Base-by-base conservation (phyloP, 2,888 invertebrate genomes). In the Synergus itoensis region DNA sequence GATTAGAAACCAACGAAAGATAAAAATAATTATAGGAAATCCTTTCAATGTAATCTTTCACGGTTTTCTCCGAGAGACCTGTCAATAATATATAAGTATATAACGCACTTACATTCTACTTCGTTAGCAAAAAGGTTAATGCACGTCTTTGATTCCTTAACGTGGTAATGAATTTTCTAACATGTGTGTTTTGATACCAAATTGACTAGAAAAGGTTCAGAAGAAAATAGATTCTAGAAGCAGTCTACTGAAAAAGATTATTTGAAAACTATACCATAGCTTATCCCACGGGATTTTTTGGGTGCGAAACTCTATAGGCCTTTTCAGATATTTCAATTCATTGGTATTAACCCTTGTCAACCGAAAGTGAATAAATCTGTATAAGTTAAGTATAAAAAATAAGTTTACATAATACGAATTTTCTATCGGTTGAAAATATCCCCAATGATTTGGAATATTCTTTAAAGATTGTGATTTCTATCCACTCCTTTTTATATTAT, bases 101-200 rank as follows among this genome's bases (percentile, higher is more conserved):
- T 57, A 73, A 53, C 73, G 16, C 28, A 73, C 73, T 53, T 73
- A 73, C 73, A 11, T 69, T 69, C 69, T 28, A 28, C 69, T 45
- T 69, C 48, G 21, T 69, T 69, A 48, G 8, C 28, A 69, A 48
- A 69, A 69, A 69, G 48, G 36, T 69, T 69, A 69, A 69, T 69
- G 69, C 28, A 28, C 14, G 28, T 45, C 28, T 48, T 28, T 48
- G n/a, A 14, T 45, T 45, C 43, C 28, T 9, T 69, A 69, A 48
- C n/a, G 45, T 69, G 16, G 21, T 28, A 48, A 69, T 48, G 28
- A 69, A 16, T 69, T 48, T 48, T 28, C 28, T 28, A 45, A 45
- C 41, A 65, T 43, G 4, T 43, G 48, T 57, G 18, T 28, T 69
- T 48, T 48, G 48, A 69, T 43, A 69, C 14, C 9, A 48, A 57